A percentile compares a stretch with the other conserved stretches of the same genome.
phyloP scores from a whole-genome alignment of 2,797 vertebrate genomes.

The Melanotaenia pygmaea region DNA sequence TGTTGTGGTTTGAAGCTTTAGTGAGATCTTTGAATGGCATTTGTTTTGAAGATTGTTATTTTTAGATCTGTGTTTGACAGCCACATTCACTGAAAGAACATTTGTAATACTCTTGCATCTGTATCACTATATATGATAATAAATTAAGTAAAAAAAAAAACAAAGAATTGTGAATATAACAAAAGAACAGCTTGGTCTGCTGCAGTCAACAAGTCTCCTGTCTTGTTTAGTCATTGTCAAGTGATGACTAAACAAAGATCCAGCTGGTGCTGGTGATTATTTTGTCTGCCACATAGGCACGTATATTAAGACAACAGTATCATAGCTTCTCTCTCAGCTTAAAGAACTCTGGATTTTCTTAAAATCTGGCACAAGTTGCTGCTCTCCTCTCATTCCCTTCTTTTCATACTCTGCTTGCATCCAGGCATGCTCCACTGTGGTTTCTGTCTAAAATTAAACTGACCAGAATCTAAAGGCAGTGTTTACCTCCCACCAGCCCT shows the following conservation, averaged over 20 bases:
- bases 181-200: not conserved
- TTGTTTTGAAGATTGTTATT: slow-evolving; percentile 17
- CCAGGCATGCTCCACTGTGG: slow-evolving; percentile 40
- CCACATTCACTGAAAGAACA: not conserved
- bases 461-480: slow-evolving; percentile 52
- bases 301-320: not conserved
- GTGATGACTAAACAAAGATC: not conserved
- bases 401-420: slow-evolving; percentile 25
- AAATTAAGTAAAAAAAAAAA: not conserved
- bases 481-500: slow-evolving; percentile 37
- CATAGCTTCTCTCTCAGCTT: slow-evolving; percentile 19
- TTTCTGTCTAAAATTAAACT: slow-evolving; percentile 65
- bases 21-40: slow-evolving; percentile 17
- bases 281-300: not conserved
- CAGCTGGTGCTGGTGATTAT: slow-evolving; percentile 8
- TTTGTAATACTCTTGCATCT: not conserved
- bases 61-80: slow-evolving; percentile 18
- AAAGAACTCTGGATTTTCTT: slow-evolving; percentile 2
- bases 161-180: not conserved
- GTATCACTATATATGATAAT: not conserved
- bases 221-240: not conserved
- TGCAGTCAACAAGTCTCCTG: slow-evolving; percentile 8
- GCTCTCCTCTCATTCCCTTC: slow-evolving; percentile 3
- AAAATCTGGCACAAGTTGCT: slow-evolving; percentile 18
- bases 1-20: slow-evolving; percentile 21